Base-by-base conservation (phyloP, 2,113 vertebrate species). In the Halcyon malimbica region DNA sequence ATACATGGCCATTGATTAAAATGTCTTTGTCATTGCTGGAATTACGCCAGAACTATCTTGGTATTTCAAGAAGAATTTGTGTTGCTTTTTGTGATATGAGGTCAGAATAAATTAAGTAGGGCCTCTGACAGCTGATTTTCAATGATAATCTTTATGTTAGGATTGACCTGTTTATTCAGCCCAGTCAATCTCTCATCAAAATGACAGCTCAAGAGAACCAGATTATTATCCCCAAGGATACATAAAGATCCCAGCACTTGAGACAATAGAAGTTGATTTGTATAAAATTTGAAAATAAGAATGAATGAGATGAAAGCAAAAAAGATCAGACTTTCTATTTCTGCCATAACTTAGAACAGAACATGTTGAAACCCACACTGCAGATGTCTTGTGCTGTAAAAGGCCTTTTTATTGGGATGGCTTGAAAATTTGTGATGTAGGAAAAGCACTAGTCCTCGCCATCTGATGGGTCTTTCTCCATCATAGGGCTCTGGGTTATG, bases 91-190 rank as follows among this genome's bases (percentile, higher is more conserved):
- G 37, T 63, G 81, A 92, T 94, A 65, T 69, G 83, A 94, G 91
- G 83, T 94, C 95, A 95, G 94, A 96, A 94, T 95, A 94, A 94
- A 95, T 96, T 91, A 96, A 94, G 54, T 24, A 84, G 75, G 74
- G 69, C 53, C 42, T 94, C 89, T 95, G 92, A 96, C 95, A 94
- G 81, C 91, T 95, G 91, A 93, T 96, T 93, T 91, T 93, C 83
- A 84, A 67, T 83, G 69, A 92, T 94, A 93, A 95, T 95, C 93
- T 87, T 96, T 89, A 77, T 91, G 83, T 96, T 96, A 87, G 67
- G 78, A 91, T 94, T 94, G 92, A 93, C 94, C 74, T 96, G 91
- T 94, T 96, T 96, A 59, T 94, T 94, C 91, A 93, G 78, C 87
- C 74, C 81, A 94, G 91, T 92, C 81, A 91, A 94, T 93, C 89